A percentile compares a stretch with the other conserved stretches of the same genome.
These are phyloP conservation scores for Varecia variegata DNA, from an alignment of 2,797 vertebrate species.

Conservation along the genomic window DNA sequence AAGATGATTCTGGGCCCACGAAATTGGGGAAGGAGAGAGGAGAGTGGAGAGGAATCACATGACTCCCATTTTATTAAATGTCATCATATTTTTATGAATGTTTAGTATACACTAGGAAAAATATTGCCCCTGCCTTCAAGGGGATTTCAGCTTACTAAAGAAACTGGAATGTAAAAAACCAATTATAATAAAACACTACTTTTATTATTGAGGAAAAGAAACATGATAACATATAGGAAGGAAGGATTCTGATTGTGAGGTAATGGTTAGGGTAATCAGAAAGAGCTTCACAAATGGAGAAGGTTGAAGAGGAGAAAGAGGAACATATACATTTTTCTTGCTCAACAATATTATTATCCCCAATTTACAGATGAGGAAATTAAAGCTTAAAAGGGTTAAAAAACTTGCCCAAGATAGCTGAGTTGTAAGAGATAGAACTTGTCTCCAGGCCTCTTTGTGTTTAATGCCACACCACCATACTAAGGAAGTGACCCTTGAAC, in stretches of 20 bases:
- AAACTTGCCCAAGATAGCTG: not conserved
- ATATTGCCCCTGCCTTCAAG: not conserved
- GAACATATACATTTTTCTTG: not conserved
- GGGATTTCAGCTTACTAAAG: not conserved
- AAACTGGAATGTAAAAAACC: not conserved
- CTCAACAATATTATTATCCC: not conserved
- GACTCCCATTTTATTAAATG: conserved; percentile 7
- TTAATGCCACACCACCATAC: not conserved
- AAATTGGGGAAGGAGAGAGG: not conserved
- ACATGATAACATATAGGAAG: not conserved
- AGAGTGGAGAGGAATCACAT: not conserved
- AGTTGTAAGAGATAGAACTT: not conserved
- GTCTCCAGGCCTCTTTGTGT: not conserved
- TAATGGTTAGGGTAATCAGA: not conserved
- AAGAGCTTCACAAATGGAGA: not conserved
- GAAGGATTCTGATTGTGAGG: not conserved
- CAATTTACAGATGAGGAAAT: not conserved
- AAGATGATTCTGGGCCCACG: not conserved
- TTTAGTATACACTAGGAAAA: not conserved
- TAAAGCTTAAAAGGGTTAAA: not conserved
- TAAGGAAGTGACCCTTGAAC: not conserved
- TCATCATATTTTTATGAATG: not conserved
- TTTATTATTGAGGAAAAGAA: not conserved
- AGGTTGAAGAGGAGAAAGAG: not conserved
- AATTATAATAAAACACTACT: not conserved